phyloP scores from a whole-genome alignment of 2,888 invertebrate species.

The Agrochola circellaris region DNA sequence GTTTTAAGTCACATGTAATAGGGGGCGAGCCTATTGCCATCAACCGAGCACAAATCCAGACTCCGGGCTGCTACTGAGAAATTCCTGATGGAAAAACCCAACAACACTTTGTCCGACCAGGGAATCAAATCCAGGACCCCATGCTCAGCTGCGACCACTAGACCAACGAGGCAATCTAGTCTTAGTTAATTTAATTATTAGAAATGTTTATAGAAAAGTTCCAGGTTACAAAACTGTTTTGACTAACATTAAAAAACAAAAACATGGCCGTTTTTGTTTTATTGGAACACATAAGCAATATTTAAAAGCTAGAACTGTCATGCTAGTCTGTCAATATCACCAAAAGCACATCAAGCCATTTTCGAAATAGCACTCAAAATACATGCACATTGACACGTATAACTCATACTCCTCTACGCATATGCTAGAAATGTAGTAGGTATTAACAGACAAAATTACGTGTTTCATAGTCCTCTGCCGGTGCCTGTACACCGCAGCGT shows the following conservation, averaged over 20 bases:
- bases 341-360: neutral
- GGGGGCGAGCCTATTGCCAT: too few species aligned
- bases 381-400: neutral
- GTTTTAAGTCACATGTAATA: too few species aligned
- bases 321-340: neutral
- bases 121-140: too few species aligned
- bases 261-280: too few species aligned
- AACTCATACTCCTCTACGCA: slow-evolving; percentile 1
- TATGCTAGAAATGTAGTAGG: slow-evolving; percentile 38
- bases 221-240: neutral
- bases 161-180: too few species aligned
- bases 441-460: slow-evolving; percentile 63
- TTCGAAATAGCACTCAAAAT: neutral
- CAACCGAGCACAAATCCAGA: too few species aligned
- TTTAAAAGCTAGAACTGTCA: neutral
- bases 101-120: too few species aligned
- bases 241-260: too few species aligned
- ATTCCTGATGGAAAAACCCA: too few species aligned
- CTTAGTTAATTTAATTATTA: neutral
- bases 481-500: slow-evolving; percentile 63
- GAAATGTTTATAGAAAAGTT: neutral
- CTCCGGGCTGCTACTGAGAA: too few species aligned
- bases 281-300: neutral
- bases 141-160: too few species aligned
- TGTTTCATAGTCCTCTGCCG: slow-evolving; percentile 58